These are phyloP conservation scores for Ammodytes marinus DNA, from an alignment of 2,113 vertebrate species.

Conservation along the genomic window DNA sequence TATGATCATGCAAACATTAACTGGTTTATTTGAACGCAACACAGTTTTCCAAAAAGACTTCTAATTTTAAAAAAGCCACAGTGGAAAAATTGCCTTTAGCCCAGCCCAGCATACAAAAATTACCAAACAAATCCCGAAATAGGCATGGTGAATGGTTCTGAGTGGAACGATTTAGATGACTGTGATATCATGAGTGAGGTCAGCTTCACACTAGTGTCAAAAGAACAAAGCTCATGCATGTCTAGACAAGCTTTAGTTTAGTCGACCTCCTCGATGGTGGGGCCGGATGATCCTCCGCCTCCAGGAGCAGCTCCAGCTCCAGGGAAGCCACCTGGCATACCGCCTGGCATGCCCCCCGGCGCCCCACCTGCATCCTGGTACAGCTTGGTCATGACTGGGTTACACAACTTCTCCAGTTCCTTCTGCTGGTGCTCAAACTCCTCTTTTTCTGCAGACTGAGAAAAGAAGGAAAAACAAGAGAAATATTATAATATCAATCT, in stretches of 20 bases:
- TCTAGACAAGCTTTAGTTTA: slow-evolving; percentile 42
- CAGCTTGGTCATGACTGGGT: slow-evolving; percentile 84
- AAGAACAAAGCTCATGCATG: slow-evolving; percentile 27
- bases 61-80: slow-evolving; percentile 9
- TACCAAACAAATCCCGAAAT: slow-evolving; percentile 4
- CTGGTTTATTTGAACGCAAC: slow-evolving; percentile 44
- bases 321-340: slow-evolving; percentile 85
- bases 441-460: slow-evolving; percentile 91
- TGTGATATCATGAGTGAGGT: background rate
- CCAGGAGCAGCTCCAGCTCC: slow-evolving; percentile 69
- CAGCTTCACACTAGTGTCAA: background rate
- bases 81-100: slow-evolving; percentile 20
- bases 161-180: background rate
- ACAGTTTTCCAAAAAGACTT: background rate
- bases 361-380: slow-evolving; percentile 79
- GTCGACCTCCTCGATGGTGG: slow-evolving; percentile 86
- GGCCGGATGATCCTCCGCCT: slow-evolving; percentile 76
- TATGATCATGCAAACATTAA: slow-evolving; percentile 46
- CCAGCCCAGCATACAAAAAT: background rate
- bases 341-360: slow-evolving; percentile 88
- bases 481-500: background rate
- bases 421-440: slow-evolving; percentile 97
- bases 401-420: slow-evolving; percentile 89
- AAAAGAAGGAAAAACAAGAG: background rate
- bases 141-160: background rate